Base-by-base conservation (phyloP, 2,888 invertebrate species). In the Temnothorax rugatulus region DNA sequence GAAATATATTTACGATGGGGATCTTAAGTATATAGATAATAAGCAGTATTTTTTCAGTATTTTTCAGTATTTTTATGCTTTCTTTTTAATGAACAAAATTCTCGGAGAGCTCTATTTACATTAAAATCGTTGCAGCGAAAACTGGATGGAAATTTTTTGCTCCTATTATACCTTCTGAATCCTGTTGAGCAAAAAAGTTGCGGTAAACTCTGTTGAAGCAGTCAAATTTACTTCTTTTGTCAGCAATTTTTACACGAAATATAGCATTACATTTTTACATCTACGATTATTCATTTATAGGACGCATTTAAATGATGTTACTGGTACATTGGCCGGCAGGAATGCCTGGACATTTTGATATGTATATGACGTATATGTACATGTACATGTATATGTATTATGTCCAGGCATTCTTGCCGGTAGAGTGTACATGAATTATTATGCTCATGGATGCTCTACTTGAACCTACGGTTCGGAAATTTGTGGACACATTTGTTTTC, bases 191-290 rank as follows among this genome's bases (percentile, higher is more conserved):
- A 34, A 25, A 34, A 38, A 64, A 69, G 13, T 69, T 44, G 59
- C 47, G 18, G 21, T 15, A 1, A 79, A 71, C 29, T 57, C 44
- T 71, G 47, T 57, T 4, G 7, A 44, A 44, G 79, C 13, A 79
- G 25, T 50, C 44, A 79, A 71, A 71, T 71, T 59, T 75, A 38
- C 1, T 59, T 79, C n/a, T 29, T 47, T 47, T 9, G 13, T 47
- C 38, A 59, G n/a, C 3, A 29, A 29, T 29, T 29, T 29, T 29
- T 29, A 29, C 29, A 29, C 29, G 8, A 59, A 4, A 47, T 71
- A 73, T 59, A n/a, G 15, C 2, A 21, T 3, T n/a, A 44, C 8
- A 57, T 21, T 79, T 76, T 71, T 38, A 69, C 2, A 44, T 21
- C 3, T 50, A 41, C 7, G 9, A 18, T 79, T 73, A 59, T 73